Conservation (phyloP, 2,113 vertebrate species). For the Calyptomena viridis region DNA sequence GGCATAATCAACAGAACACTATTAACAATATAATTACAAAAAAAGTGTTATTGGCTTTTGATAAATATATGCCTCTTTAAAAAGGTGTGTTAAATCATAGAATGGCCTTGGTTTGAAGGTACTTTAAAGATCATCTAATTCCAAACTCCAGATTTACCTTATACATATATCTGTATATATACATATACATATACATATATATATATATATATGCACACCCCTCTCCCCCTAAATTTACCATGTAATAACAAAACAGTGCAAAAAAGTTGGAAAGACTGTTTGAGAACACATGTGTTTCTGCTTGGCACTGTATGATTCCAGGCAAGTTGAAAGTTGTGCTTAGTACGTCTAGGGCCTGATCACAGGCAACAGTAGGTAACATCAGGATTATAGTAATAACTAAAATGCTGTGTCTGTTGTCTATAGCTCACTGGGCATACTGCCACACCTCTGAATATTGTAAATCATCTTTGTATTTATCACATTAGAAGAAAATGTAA, state of each 20-base stretch:
- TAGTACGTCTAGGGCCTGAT: not conserved
- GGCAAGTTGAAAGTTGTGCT: not conserved
- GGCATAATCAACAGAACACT: not conserved
- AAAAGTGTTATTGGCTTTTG: not conserved
- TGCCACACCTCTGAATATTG: not conserved
- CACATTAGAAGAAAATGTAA: not conserved
- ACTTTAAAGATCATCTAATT: accelerated
- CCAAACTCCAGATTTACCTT: accelerated
- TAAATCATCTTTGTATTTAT: not conserved
- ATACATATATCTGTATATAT: accelerated
- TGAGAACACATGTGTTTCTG: not conserved
- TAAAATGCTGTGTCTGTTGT: not conserved
- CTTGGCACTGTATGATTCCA: not conserved
- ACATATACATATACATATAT: not conserved
- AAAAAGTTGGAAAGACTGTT: not conserved
- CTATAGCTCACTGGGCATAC: not conserved
- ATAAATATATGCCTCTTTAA: not conserved
- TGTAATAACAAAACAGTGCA: not conserved
- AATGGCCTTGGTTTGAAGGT: not conserved
- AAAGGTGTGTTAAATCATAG: not conserved
- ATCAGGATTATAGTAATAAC: not conserved
- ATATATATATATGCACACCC: not conserved
- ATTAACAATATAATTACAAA: not conserved
- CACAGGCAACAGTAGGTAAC: not conserved
- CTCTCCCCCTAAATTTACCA: not conserved